Evolutionary conservation across 2,797 vertebrate genomes (phyloP), one percentile per base, ranked within the genome.

Genomic region (Rhinella marina): DNA sequence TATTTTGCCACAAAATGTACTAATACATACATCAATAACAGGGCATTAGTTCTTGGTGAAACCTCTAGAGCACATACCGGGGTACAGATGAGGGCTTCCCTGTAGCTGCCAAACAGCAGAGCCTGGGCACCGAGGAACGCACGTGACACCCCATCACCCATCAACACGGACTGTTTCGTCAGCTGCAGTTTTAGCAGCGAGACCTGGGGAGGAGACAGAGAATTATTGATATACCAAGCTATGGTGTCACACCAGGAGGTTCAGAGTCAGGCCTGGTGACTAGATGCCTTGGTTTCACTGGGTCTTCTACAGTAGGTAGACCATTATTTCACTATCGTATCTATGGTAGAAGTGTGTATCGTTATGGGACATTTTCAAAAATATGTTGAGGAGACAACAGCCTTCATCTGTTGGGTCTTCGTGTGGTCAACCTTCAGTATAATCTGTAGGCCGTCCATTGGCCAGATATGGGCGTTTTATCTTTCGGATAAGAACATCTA

Each of bases 41-140:
- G 17, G 57, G 57, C 64, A 68, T 41, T 1, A 1, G 29, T 68
- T 68, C 16, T 7, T 70, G 32, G 72, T 50, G 4, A n/a, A n/a
- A 76, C 21, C 23, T 23, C n/a, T 52, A 23, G 21, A 9, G 8
- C 72, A 62, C 90, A 93, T 85, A 98, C 97, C 89, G 90, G 87
- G 4, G 88, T 81, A 77, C 86, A 91, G 87, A 94, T 77, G 1
- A 98, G 92, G 0, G 97, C 96, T 0, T 97, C 96, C 9, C 93
- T 95, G 92, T 98, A 98, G 2, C 96, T 93, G 72, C 97, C 97
- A 7, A 98, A 98, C 29, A 98, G 95, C 90, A 96, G 92, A 3
- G 96, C 96, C 91, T 98, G 97, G n/a, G 96, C 95, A 88, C 93
- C 94, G 57, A 98, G 96, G 81, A 98, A 98, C 9, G 97, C 96